Evolutionary conservation across 2,113 vertebrate species (phyloP).

Genomic region (Drymodes brunneopygia): DNA sequence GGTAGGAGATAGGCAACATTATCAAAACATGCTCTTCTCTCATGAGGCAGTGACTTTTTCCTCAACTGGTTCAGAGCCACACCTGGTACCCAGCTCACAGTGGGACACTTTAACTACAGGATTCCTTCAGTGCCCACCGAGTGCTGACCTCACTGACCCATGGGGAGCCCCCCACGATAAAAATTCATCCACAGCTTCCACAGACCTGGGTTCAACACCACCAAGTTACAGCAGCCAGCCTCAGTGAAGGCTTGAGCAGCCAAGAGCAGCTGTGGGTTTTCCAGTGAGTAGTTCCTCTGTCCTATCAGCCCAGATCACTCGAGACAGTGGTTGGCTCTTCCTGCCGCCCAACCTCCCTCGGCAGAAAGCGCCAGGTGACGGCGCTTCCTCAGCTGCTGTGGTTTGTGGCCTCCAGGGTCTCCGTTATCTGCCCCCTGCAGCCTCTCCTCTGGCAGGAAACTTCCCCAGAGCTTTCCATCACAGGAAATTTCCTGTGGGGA

Average conservation of each 20-base stretch:
- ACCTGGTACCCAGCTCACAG: background rate
- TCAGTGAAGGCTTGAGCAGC: background rate
- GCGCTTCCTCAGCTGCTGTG: background rate
- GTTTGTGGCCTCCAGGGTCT: background rate
- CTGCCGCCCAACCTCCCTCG: background rate
- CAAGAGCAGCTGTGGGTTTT: background rate
- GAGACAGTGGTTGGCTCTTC: background rate
- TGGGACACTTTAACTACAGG: background rate
- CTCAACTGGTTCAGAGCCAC: background rate
- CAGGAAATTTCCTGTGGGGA: constrained; percentile 82
- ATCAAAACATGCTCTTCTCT: background rate
- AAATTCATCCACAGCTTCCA: background rate
- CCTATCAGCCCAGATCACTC: background rate
- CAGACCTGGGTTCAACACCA: background rate
- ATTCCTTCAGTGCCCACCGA: background rate
- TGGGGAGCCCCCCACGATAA: background rate
- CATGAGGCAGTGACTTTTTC: background rate
- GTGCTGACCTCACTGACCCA: background rate
- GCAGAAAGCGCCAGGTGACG: background rate
- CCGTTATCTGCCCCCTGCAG: constrained; percentile 69
- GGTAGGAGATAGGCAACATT: background rate
- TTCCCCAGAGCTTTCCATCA: constrained; percentile 72
- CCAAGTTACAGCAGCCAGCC: background rate
- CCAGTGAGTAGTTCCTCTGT: background rate
- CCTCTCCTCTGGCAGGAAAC: constrained; percentile 69